A percentile compares a stretch with the other conserved stretches of the same genome.
phyloP scores from a whole-genome alignment of 2,113 vertebrate species.

The Aptenodytes forsteri region DNA sequence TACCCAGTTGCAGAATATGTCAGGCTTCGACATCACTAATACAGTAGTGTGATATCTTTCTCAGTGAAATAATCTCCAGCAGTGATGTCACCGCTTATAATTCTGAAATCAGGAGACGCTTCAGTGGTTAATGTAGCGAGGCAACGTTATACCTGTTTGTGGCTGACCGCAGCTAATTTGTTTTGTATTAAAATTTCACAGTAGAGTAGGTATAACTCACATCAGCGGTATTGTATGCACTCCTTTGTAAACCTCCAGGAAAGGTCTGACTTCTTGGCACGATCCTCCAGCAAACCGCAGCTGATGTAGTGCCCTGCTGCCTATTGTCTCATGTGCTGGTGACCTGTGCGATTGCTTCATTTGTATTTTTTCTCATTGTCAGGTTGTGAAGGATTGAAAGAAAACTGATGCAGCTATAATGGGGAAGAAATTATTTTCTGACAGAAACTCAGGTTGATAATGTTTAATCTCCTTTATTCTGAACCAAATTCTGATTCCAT shows the following conservation, averaged over 20 bases:
- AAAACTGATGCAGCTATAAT: not conserved
- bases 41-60: not conserved
- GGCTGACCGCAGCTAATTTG: not conserved
- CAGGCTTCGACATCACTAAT: not conserved
- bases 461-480: not conserved
- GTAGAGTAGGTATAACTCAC: not conserved
- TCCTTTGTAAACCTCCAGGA: not conserved
- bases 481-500: not conserved
- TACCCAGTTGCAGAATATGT: not conserved
- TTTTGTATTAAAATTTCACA: not conserved
- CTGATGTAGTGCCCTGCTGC: not conserved
- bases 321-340: not conserved
- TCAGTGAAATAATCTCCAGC: not conserved
- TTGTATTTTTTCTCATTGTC: not conserved
- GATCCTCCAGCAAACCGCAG: not conserved
- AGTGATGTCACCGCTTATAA: not conserved
- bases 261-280: not conserved
- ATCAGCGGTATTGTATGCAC: not conserved
- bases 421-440: not conserved
- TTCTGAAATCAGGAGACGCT: not conserved
- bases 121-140: not conserved
- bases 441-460: not conserved
- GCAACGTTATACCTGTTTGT: not conserved
- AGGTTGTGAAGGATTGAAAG: not conserved
- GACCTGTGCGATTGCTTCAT: not conserved